Evolutionary conservation across 2,888 invertebrate genomes (phyloP).

Genomic region (Euclidia mi): DNA sequence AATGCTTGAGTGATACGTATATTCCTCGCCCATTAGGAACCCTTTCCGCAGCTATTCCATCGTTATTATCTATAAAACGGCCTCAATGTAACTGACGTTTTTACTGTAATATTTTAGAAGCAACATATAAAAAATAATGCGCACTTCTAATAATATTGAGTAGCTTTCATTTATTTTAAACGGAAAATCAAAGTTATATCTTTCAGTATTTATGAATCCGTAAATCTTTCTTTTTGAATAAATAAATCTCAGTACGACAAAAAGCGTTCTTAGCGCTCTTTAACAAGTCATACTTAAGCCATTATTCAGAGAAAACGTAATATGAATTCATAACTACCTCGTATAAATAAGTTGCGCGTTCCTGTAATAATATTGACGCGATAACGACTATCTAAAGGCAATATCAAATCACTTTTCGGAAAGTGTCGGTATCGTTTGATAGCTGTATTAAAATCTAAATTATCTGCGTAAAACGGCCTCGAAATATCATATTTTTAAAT

Average conservation of each 20-base stretch:
- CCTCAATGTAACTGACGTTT: neutral
- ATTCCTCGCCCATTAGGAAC: constrained; percentile 15
- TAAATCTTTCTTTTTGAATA: constrained; percentile 6
- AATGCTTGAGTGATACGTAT: constrained; percentile 20
- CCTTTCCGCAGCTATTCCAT: constrained; percentile 6
- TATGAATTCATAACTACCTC: neutral
- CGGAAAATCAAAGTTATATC: too few species aligned
- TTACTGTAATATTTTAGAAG: too few species aligned
- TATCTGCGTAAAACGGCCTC: constrained; percentile 45
- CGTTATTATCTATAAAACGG: constrained; percentile 13
- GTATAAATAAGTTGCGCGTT: neutral
- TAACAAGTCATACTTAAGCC: neutral
- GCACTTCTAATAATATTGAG: too few species aligned
- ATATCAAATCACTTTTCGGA: constrained; percentile 24
- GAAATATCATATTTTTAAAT: constrained; percentile 65
- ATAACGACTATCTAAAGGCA: constrained; percentile 24
- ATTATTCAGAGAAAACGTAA: neutral
- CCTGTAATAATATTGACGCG: neutral
- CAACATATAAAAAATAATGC: too few species aligned
- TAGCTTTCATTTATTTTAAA: too few species aligned
- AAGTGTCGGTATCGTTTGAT: constrained; percentile 16
- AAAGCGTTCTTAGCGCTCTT: neutral
- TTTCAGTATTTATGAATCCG: too few species aligned
- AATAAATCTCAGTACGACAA: constrained; percentile 1
- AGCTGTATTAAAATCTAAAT: constrained; percentile 38